A percentile compares a stretch with the other conserved stretches of the same genome.
Evolutionary conservation across 2,888 invertebrate species (phyloP).

Genomic region (Dynastes hyllus): DNA sequence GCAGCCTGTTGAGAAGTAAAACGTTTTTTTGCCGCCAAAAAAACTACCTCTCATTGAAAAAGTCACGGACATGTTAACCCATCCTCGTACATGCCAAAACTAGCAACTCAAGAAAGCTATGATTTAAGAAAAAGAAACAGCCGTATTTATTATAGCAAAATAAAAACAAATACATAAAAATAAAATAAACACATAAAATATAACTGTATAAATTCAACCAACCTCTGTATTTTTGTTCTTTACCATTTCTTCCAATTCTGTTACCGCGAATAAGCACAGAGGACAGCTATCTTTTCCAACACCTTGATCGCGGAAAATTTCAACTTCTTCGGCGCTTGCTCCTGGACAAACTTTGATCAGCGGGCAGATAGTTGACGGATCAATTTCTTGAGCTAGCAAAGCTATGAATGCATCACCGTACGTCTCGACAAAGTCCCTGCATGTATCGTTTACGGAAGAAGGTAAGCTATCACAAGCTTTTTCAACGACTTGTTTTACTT

Average conservation of each 20-base stretch:
- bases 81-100: too few relatives aligned
- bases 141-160: slow-evolving; percentile 35
- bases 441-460: slow-evolving; percentile 76
- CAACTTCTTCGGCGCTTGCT: slow-evolving; percentile 72
- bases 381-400: slow-evolving; percentile 84
- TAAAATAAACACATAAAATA: neutral
- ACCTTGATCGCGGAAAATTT: slow-evolving; percentile 72
- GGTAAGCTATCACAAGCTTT: slow-evolving; percentile 83
- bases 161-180: slow-evolving; percentile 28
- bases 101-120: too few relatives aligned
- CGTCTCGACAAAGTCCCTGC: slow-evolving; percentile 82
- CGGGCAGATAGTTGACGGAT: slow-evolving; percentile 85
- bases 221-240: slow-evolving; percentile 86
- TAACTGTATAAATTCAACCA: slow-evolving; percentile 57
- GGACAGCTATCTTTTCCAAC: slow-evolving; percentile 82
- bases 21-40: too few relatives aligned
- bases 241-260: slow-evolving; percentile 83
- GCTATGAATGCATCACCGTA: slow-evolving; percentile 89
- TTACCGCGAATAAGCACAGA: slow-evolving; percentile 87
- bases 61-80: too few relatives aligned
- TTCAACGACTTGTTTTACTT: slow-evolving; percentile 80
- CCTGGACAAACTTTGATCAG: slow-evolving; percentile 80
- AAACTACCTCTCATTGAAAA: too few relatives aligned
- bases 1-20: too few relatives aligned
- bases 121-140: too few relatives aligned